Base-by-base conservation (phyloP, 2,113 vertebrate species). In the Plotosus lineatus region DNA sequence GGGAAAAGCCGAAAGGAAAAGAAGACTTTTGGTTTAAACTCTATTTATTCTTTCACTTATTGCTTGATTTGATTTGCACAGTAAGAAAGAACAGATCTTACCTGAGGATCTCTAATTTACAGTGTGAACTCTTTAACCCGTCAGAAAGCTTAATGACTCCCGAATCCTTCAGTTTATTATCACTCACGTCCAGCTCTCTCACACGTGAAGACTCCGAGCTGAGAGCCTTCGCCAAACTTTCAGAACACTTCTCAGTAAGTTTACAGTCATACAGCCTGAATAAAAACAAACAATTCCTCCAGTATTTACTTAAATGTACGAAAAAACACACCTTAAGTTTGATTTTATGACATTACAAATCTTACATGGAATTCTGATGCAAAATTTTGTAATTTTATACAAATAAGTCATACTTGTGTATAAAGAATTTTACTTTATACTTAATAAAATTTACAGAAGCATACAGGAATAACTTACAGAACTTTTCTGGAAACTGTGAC, bases 381-480 rank as follows among this genome's bases (percentile, higher is more conserved):
- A n/a, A n/a, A n/a, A n/a, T n/a, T n/a, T n/a, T n/a, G n/a, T n/a
- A n/a, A n/a, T n/a, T n/a, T n/a, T n/a, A n/a, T n/a, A n/a, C n/a
- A n/a, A n/a, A n/a, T n/a, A n/a, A n/a, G n/a, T n/a, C n/a, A n/a
- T n/a, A n/a, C n/a, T n/a, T n/a, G n/a, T n/a, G n/a, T n/a, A n/a
- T n/a, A n/a, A n/a, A n/a, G n/a, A n/a, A n/a, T n/a, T n/a, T n/a
- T n/a, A n/a, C n/a, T n/a, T n/a, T n/a, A n/a, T n/a, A n/a, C n/a
- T n/a, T n/a, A n/a, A n/a, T n/a, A n/a, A n/a, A n/a, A 61, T 31
- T 61, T 28, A 61, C 5, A 60, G 4, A n/a, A n/a, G 44, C 10
- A 60, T 31, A n/a, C 15, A 33, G 15, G 58, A 61, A 11, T 23
- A 75, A 79, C 78, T 69, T 40, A 79, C 78, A 51, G 8, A 9